Evolutionary conservation across 1,140 invertebrate species (phyloP).

Genomic region (Calephelis virginiensis): DNA sequence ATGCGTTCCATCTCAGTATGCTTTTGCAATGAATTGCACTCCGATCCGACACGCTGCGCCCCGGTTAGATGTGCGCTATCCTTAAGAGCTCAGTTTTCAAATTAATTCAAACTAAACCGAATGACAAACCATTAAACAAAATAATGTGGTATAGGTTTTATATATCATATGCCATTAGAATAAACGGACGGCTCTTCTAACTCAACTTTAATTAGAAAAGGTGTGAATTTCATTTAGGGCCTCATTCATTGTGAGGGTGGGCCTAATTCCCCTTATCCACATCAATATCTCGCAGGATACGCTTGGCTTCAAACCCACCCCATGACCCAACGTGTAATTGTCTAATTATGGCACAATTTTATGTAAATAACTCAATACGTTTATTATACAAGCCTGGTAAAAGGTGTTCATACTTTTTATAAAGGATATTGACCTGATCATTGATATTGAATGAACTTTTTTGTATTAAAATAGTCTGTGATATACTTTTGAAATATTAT

Average conservation of each 20-base stretch:
- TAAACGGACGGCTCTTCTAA: slow-evolving; percentile 37
- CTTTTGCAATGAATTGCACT: no score
- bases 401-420: background rate
- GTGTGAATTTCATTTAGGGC: slow-evolving; percentile 67
- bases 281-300: slow-evolving; percentile 59
- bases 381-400: slow-evolving; percentile 17
- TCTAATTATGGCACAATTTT: slow-evolving; percentile 70
- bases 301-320: slow-evolving; percentile 42
- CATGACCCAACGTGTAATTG: slow-evolving; percentile 58
- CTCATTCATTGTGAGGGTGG: slow-evolving; percentile 55
- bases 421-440: background rate
- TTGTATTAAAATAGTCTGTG: no score
- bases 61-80: background rate
- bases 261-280: slow-evolving; percentile 45
- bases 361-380: slow-evolving; percentile 58
- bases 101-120: background rate
- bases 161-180: slow-evolving; percentile 23
- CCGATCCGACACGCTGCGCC: no score
- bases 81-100: background rate
- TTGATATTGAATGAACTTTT: no score
- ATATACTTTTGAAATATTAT: no score
- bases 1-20: background rate
- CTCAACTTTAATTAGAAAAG: slow-evolving; percentile 70
- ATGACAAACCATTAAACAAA: background rate
- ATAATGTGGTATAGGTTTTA: slow-evolving; percentile 1